Base-by-base conservation (phyloP, 2,888 invertebrate species). In the Hemaris fuciformis region DNA sequence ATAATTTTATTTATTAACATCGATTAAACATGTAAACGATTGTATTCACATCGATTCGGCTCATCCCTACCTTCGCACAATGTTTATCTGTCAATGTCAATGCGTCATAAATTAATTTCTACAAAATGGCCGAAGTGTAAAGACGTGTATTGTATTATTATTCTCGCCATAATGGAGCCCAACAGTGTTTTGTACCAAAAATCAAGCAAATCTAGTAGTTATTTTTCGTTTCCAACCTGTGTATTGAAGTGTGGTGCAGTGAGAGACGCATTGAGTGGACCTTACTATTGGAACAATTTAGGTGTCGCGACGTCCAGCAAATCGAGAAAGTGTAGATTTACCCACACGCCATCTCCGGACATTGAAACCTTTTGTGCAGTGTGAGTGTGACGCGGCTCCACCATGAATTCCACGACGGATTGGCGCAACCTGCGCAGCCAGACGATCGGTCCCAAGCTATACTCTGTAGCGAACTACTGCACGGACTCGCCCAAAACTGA, bases 121-220 rank as follows among this genome's bases (percentile, higher is more conserved):
- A 79, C 91, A 91, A 92, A 90, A 92, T 92, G 91, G 91, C 91
- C 84, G 91, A 89, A 88, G 80, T 87, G 77, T 92, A 88, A 88
- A 87, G 88, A 91, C 89, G 91, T 90, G 84, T 53, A 53, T 87
- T 76, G 80, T 82, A 75, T 76, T 77, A 74, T 67, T 77, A 80
- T 80, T 82, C 76, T 83, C 73, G 78, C 77, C 80, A 92, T 77
- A 89, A 92, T 92, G 91, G 91, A 91, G 91, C 85, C 77, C 74
- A 76, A 76, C 70, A 88, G 81, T 80, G 79, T 81, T 76, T 66
- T 75, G 67, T 76, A 78, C 81, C 81, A 74, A 72, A 79, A 84
- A 79, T 70, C 79, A 77, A 81, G 75, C 80, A 81, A 85, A 76
- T 81, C 76, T 70, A 67, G 77, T 69, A 83, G 81, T 85, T 73